Conservation (phyloP, 2,888 invertebrate genomes). For the Gastrophysa polygoni region DNA sequence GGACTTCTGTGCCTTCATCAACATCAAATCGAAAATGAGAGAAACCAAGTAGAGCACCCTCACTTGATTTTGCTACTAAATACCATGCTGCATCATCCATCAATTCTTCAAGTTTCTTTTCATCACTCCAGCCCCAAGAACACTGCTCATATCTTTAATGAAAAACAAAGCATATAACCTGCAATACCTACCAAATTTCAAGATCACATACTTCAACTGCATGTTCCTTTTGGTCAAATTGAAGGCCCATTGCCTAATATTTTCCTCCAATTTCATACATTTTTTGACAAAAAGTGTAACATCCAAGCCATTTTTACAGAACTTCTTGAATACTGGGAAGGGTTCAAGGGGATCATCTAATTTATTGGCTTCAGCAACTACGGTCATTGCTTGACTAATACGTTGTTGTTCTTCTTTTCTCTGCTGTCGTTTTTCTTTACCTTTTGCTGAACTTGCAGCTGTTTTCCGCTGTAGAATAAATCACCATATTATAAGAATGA, state of each 20-base stretch:
- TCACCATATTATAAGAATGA: background rate
- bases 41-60: constrained; percentile 68
- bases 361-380: constrained; percentile 67
- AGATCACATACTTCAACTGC: constrained; percentile 72
- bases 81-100: constrained; percentile 76
- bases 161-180: constrained; percentile 13
- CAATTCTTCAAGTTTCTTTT: constrained; percentile 76
- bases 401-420: constrained; percentile 66
- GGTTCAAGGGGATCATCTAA: constrained; percentile 64
- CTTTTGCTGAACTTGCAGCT: constrained; percentile 60
- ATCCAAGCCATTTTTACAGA: constrained; percentile 65
- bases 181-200: background rate
- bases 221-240: constrained; percentile 80
- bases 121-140: constrained; percentile 81
- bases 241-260: constrained; percentile 71
- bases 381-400: constrained; percentile 65
- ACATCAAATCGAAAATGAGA: constrained; percentile 85
- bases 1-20: constrained; percentile 76
- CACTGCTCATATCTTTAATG: constrained; percentile 70
- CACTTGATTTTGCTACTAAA: constrained; percentile 66
- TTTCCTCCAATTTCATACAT: constrained; percentile 64
- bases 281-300: constrained; percentile 67
- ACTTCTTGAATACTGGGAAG: constrained; percentile 68
- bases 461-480: constrained; percentile 61
- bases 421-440: constrained; percentile 67